Evolutionary conservation across 2,113 vertebrate species (phyloP).

Genomic region (Circaetus gallicus): DNA sequence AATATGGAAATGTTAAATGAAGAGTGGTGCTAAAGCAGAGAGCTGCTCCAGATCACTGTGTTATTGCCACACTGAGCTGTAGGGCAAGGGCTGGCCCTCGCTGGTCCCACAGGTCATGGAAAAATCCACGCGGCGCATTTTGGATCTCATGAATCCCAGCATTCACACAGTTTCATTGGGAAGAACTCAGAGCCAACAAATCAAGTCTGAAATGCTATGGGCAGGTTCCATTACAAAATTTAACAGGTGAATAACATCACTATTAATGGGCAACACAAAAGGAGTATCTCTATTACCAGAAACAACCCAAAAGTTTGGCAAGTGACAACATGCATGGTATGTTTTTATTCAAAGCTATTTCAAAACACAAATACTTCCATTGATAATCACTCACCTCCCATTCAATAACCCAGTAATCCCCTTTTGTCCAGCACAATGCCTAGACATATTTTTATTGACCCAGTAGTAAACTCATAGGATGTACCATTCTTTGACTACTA

Average conservation of each 20-base stretch:
- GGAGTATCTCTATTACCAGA: background rate
- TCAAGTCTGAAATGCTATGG: background rate
- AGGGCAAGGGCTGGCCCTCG: background rate
- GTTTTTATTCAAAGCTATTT: conserved; percentile 10
- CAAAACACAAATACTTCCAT: conserved; percentile 45
- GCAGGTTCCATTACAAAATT: background rate
- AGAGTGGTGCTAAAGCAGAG: background rate
- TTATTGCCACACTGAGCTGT: background rate
- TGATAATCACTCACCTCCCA: conserved; percentile 20
- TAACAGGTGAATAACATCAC: background rate
- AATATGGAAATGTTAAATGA: background rate
- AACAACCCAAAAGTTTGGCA: background rate
- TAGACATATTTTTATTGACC: conserved; percentile 44
- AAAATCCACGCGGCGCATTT: background rate
- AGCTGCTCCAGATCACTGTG: background rate
- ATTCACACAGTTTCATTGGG: background rate
- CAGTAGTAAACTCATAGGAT: conserved; percentile 38
- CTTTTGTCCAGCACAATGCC: conserved; percentile 42
- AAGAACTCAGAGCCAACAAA: background rate
- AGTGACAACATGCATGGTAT: background rate
- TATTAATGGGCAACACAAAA: background rate
- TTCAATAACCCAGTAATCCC: conserved; percentile 48
- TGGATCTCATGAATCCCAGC: background rate
- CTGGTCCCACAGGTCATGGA: background rate
- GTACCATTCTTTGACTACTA: conserved; percentile 28